Evolutionary conservation across 2,888 invertebrate species (phyloP).

Genomic region (Sphaerophoria rueppellii): DNA sequence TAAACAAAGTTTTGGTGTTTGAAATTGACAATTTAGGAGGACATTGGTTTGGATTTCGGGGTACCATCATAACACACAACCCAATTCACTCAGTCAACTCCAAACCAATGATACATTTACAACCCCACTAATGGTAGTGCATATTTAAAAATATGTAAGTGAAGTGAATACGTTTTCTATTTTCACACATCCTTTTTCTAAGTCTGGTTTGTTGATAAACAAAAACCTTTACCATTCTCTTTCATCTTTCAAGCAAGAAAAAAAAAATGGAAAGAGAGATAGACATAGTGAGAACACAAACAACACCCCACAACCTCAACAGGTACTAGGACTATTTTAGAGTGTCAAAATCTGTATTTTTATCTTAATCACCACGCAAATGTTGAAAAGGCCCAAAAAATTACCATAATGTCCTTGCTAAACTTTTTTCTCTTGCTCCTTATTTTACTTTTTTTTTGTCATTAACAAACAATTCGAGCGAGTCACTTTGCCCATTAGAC

Average conservation of each 20-base stretch:
- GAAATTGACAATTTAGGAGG: too few relatives aligned
- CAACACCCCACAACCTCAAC: conserved; percentile 55
- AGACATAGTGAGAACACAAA: not conserved
- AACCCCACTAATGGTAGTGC: too few relatives aligned
- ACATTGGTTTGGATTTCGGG: too few relatives aligned
- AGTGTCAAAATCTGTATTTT: conserved; percentile 61
- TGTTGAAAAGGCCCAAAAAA: conserved; percentile 60
- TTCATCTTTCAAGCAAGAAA: conserved; percentile 7
- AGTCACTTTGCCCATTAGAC: conserved; percentile 65
- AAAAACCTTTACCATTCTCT: not conserved
- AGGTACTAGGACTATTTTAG: conserved; percentile 32
- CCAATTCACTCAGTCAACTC: too few relatives aligned
- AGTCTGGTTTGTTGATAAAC: conserved; percentile 33
- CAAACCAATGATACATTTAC: too few relatives aligned
- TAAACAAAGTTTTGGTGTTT: too few relatives aligned
- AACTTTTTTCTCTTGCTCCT: not conserved
- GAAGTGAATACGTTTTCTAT: conserved; percentile 62
- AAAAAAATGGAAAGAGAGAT: not conserved
- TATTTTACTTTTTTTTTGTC: conserved; percentile 28
- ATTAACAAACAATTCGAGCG: conserved; percentile 66
- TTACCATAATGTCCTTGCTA: conserved; percentile 65
- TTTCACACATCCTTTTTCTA: conserved; percentile 35
- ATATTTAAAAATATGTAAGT: too few relatives aligned
- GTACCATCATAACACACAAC: too few relatives aligned
- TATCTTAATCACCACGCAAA: conserved; percentile 71